Base-by-base conservation (phyloP, 2,888 invertebrate species). In the Microdon myrmicae region DNA sequence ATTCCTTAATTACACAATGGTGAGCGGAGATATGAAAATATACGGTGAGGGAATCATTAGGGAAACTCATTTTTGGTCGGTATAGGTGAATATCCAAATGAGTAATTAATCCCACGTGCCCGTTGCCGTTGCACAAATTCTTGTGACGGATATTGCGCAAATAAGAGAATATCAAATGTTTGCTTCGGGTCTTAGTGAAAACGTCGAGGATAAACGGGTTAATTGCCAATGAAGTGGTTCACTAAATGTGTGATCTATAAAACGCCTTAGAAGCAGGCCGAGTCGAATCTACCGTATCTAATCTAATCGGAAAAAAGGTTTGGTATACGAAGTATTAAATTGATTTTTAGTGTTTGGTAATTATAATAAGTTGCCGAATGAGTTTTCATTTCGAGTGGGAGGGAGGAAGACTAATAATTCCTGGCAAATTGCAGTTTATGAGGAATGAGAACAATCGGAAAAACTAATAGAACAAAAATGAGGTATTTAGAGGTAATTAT, bases 271-370 rank as follows among this genome's bases (percentile, higher is more conserved):
- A n/a, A n/a, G n/a, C n/a, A n/a, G n/a, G n/a, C n/a, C n/a, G n/a
- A 17, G 23, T 25, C 23, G 14, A 35, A 16, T 34, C 19, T 16
- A 31, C 7, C 49, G 28, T 49, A 61, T 44, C 55, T 61, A 64
- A 64, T 64, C 64, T 64, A 41, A 64, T 64, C 64, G 43, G 43
- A n/a, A 12, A 13, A 34, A 25, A 56, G 51, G 34, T 55, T 58
- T 41, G 12, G 38, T 43, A 41, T 47, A 53, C 32, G 17, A 53
- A 58, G 45, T 51, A 51, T 64, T 53, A 58, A 64, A 64, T 64
- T 64, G 64, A 41, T 58, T 64, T 64, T 43, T 41, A 64, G 32
- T 64, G 64, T 64, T 53, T 58, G 41, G 51, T 58, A 53, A 64
- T 64, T 58, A 58, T 58, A 53, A 31, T 64, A 45, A 34, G 55